phyloP scores from a whole-genome alignment of 1,140 invertebrate species.

The Cylas formicarius region DNA sequence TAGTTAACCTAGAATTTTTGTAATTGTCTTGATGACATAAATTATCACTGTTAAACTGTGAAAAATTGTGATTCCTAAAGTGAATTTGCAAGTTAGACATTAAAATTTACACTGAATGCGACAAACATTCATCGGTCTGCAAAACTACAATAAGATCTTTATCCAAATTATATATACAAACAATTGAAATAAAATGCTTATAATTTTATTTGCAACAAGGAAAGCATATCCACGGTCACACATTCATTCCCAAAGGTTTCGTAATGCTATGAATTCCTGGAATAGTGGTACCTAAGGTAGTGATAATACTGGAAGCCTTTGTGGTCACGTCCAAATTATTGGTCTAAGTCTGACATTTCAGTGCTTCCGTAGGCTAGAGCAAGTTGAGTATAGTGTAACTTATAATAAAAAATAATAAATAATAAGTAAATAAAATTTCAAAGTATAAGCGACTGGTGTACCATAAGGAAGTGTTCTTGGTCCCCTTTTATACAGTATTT shows the following conservation, averaged over 20 bases:
- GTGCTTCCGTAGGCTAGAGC: too few relatives aligned
- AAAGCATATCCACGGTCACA: conserved; percentile 62
- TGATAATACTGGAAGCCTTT: conserved; percentile 50
- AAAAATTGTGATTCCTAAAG: conserved; percentile 71
- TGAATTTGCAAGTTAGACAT: conserved; percentile 11
- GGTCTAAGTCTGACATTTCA: too few relatives aligned
- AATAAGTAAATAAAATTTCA: too few relatives aligned
- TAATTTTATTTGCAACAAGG: conserved; percentile 57
- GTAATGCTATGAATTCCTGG: conserved; percentile 45
- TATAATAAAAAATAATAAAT: too few relatives aligned
- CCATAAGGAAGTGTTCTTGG: too few relatives aligned
- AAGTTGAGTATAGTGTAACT: too few relatives aligned
- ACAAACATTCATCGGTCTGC: conserved; percentile 32
- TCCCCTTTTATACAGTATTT: too few relatives aligned
- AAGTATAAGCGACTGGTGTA: too few relatives aligned
- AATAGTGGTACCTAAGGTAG: conserved; percentile 43
- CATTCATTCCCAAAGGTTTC: conserved; percentile 44
- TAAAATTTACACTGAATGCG: neutral
- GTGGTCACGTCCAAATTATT: conserved; percentile 53
- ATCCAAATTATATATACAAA: conserved; percentile 57
- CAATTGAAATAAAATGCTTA: conserved; percentile 54
- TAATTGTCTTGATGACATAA: conserved; percentile 47
- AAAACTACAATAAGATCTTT: conserved; percentile 47
- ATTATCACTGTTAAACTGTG: conserved; percentile 68
- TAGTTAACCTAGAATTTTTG: conserved; percentile 48